Evolutionary conservation across 2,888 invertebrate genomes (phyloP).

Genomic region (Biston stratarius): DNA sequence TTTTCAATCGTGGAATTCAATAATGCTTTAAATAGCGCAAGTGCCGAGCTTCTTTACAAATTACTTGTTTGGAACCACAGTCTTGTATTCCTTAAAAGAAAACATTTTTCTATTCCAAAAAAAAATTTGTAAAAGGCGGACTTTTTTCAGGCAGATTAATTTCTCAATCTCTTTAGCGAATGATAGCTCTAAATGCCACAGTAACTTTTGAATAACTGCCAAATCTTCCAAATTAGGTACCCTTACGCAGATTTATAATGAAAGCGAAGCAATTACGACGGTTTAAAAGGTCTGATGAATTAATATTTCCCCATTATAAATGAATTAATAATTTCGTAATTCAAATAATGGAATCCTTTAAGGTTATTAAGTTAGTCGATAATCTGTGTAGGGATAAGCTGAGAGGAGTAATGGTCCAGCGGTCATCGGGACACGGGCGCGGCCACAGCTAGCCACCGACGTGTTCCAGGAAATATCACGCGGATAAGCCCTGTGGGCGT

Average conservation of each 20-base stretch:
- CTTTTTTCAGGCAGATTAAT: constrained; percentile 16
- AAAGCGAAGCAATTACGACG: constrained; percentile 39
- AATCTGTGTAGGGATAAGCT: constrained; percentile 42
- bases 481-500: constrained; percentile 54
- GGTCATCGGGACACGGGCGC: constrained; percentile 24
- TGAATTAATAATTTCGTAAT: constrained; percentile 47
- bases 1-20: constrained; percentile 74
- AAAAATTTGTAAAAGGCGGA: neutral
- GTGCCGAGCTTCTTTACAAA: constrained; percentile 40
- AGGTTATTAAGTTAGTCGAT: constrained; percentile 51
- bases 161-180: constrained; percentile 25
- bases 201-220: constrained; percentile 32
- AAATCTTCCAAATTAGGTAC: constrained; percentile 34
- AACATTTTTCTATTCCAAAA: constrained; percentile 20
- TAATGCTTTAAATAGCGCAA: constrained; percentile 58
- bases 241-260: constrained; percentile 33
- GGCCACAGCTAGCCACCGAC: neutral
- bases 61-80: constrained; percentile 33
- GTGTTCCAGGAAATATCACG: constrained; percentile 38
- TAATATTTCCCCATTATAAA: constrained; percentile 39
- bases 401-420: constrained; percentile 41
- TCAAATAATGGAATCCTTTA: constrained; percentile 43
- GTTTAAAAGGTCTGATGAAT: constrained; percentile 39
- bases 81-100: constrained; percentile 30
- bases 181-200: constrained; percentile 21